Evolutionary conservation across 1,140 invertebrate genomes (phyloP).

Genomic region (Pteromalus puparum): DNA sequence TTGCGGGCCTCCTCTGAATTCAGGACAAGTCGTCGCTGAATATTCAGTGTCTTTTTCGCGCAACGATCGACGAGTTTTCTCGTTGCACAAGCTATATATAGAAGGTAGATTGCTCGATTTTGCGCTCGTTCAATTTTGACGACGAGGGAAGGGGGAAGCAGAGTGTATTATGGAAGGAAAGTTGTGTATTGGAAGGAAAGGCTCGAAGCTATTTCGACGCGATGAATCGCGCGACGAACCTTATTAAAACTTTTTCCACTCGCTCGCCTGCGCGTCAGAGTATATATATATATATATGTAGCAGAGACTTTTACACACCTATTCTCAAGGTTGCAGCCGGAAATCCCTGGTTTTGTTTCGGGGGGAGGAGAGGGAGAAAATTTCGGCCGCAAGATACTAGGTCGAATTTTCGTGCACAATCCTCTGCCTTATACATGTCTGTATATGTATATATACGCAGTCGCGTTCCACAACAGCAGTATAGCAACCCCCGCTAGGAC

Average conservation of each 20-base stretch:
- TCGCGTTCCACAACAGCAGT: not conserved
- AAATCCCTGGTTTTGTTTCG: not conserved
- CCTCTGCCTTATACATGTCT: not conserved
- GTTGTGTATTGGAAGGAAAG: too few species aligned
- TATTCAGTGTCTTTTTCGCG: slow-evolving; percentile 14
- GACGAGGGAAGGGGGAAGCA: too few species aligned
- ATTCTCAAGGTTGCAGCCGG: not conserved
- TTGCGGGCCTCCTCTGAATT: slow-evolving; percentile 27
- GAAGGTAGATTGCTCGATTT: too few species aligned
- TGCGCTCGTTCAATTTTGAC: too few species aligned
- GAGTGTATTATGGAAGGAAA: too few species aligned
- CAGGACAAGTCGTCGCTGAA: slow-evolving; percentile 33
- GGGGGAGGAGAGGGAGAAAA: not conserved
- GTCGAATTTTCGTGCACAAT: slow-evolving; percentile 24
- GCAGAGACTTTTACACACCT: not conserved
- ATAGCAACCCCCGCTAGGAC: not conserved
- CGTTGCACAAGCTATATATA: not conserved
- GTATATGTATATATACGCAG: not conserved
- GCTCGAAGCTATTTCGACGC: too few species aligned
- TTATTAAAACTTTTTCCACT: not conserved
- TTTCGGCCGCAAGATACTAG: not conserved
- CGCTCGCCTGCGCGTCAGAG: too few species aligned
- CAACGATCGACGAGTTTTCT: not conserved
- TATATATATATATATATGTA: too few species aligned
- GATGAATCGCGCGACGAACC: not conserved